Base-by-base conservation (phyloP, 2,888 invertebrate genomes). In the Hydroisotoma schaefferi region DNA sequence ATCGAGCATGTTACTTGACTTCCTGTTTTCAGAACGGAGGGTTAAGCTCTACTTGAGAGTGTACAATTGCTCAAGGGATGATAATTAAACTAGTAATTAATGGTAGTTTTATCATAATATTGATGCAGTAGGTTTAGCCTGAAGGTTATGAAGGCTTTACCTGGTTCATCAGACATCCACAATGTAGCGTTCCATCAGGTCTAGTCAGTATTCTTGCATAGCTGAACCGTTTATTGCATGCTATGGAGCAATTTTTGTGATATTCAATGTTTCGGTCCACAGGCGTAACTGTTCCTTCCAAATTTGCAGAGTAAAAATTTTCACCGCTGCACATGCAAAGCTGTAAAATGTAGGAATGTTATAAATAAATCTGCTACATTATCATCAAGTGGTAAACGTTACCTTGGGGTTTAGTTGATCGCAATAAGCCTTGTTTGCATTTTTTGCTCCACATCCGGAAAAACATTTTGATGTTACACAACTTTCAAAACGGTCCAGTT, bases 301-400 rank as follows among this genome's bases (percentile, higher is more conserved):
- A 57, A 38, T 64, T 55, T 2, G 64, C 46, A 2, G 64, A 46
- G 55, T 61, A 58, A 44, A 61, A 64, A 22, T 54, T 49, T n/a
- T 64, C 61, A 12, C 18, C 47, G 28, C 57, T 33, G 37, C 64
- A 64, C 64, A 64, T 64, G 53, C 64, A 64, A 33, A 52, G 52
- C 52, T 52, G 23, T 2, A 49, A 29, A 49, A 23, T 47, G 8
- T 6, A 43, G 18, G 43, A 10, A 15, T 10, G 43, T 43, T 15
- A n/a, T 43, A 43, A 33, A 33, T 10, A 15, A 33, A 33, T 33
- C 15, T 33, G 33, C 8, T 15, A 33, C 8, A 15, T 33, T 15
- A 10, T 33, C 33, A 33, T 15, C 8, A 33, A n/a, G n/a, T n/a
- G n/a, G 8, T 33, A 33, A 33, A 10, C 8, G 8, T 10, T 6